These are phyloP conservation scores for Chaetura pelagica DNA, from an alignment of 2,113 vertebrate species.

Conservation along the genomic window DNA sequence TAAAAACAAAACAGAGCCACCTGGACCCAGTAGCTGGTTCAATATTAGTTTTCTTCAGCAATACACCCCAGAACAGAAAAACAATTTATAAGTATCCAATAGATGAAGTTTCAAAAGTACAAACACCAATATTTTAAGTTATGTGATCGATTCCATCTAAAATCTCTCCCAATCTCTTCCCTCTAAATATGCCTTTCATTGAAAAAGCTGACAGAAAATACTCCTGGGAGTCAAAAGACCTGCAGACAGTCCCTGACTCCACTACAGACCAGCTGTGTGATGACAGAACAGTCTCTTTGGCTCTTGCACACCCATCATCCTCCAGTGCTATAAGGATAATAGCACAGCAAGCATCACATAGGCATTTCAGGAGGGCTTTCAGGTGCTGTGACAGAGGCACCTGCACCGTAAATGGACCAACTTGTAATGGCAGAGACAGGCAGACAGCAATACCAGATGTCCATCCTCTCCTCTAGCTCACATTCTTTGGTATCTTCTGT, in stretches of 20 bases:
- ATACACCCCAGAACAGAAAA: background rate
- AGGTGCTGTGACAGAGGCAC: background rate
- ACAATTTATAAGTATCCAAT: fast-evolving
- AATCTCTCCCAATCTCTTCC: background rate
- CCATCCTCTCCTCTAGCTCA: fast-evolving
- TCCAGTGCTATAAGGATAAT: fast-evolving
- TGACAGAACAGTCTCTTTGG: background rate
- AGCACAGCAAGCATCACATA: background rate
- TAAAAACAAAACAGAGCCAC: background rate
- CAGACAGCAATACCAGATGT: background rate
- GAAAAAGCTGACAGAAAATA: background rate
- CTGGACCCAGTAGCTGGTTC: background rate
- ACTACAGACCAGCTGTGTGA: background rate
- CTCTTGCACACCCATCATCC: background rate
- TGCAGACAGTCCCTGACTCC: background rate
- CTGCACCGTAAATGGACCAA: background rate
- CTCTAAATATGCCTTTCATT: background rate
- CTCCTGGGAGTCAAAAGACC: background rate
- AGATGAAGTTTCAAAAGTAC: background rate
- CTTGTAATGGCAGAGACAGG: background rate
- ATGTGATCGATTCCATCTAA: background rate
- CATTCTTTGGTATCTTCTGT: background rate
- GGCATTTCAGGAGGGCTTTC: background rate
- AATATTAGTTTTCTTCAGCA: background rate
- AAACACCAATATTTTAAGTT: background rate